Evolutionary conservation across 2,113 vertebrate species (phyloP).

Genomic region (Ailurus styani): DNA sequence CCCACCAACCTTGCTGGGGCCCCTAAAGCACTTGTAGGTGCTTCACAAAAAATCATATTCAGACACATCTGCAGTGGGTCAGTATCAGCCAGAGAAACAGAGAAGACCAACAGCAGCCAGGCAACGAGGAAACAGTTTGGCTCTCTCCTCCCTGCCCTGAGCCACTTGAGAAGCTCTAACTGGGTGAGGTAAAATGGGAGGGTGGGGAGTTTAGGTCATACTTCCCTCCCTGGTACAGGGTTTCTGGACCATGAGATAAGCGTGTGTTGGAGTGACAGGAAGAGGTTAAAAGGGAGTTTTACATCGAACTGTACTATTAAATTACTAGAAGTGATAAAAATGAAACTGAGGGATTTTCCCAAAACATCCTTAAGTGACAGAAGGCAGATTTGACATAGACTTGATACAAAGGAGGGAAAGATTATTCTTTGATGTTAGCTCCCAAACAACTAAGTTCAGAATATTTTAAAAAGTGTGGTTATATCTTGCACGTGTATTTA

Average conservation of each 20-base stretch:
- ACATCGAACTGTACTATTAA: conserved; percentile 4
- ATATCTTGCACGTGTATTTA: too few relatives aligned
- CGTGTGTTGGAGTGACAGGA: conserved; percentile 47
- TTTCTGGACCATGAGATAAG: conserved; percentile 10
- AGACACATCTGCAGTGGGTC: not conserved
- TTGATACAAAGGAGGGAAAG: not conserved
- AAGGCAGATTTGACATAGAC: not conserved
- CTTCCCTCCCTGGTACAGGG: not conserved
- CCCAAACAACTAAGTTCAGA: not conserved
- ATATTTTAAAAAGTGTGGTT: not conserved
- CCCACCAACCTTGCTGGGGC: not conserved
- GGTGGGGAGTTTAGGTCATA: not conserved
- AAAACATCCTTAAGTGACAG: conserved; percentile 5
- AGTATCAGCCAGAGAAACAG: not conserved
- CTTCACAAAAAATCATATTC: not conserved
- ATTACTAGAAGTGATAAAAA: conserved; percentile 64
- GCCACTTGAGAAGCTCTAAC: not conserved
- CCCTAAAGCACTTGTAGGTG: not conserved
- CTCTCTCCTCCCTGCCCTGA: not conserved
- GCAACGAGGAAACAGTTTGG: not conserved
- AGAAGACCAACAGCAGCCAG: not conserved
- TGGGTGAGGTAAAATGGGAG: not conserved
- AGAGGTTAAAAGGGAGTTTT: conserved; percentile 56
- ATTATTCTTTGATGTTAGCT: not conserved
- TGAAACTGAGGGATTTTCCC: conserved; percentile 62